Evolutionary conservation across 2,888 invertebrate species (phyloP).

Genomic region (Lithophane semibrunnea): DNA sequence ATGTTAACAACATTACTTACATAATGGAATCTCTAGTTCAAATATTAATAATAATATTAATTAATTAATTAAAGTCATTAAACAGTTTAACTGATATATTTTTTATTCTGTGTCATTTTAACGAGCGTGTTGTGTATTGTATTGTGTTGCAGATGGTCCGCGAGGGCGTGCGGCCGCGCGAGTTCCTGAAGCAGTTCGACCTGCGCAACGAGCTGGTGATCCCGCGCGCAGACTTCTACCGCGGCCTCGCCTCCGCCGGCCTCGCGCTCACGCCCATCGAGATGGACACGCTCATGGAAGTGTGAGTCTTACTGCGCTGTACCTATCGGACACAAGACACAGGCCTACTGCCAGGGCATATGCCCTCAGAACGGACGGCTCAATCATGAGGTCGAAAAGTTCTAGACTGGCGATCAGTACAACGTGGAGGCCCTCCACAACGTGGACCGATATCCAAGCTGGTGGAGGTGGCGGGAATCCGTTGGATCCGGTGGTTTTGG

Average conservation of each 20-base stretch:
- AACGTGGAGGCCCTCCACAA: not conserved
- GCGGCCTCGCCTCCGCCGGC: slow-evolving; percentile 92
- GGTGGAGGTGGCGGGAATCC: not conserved
- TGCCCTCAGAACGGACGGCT: not conserved
- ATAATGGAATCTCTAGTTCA: no score
- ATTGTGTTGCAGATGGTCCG: slow-evolving; percentile 89
- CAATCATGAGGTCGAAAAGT: not conserved
- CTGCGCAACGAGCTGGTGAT: slow-evolving; percentile 91
- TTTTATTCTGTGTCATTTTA: not conserved
- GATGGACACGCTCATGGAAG: slow-evolving; percentile 93
- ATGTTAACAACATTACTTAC: no score
- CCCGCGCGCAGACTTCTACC: slow-evolving; percentile 92
- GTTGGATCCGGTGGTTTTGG: not conserved
- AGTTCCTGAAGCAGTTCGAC: slow-evolving; percentile 93
- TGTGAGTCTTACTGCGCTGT: slow-evolving; percentile 86
- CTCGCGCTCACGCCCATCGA: slow-evolving; percentile 92
- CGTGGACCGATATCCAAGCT: not conserved
- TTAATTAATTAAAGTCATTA: no score
- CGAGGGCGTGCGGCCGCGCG: slow-evolving; percentile 92
- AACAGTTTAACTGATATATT: no score
- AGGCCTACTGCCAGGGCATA: not conserved
- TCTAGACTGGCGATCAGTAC: not conserved
- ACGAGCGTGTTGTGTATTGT: not conserved
- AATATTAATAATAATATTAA: no score
- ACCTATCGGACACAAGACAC: not conserved